Conservation (phyloP, 2,797 vertebrate genomes). For the Xiphorhynchus erythropygius region DNA sequence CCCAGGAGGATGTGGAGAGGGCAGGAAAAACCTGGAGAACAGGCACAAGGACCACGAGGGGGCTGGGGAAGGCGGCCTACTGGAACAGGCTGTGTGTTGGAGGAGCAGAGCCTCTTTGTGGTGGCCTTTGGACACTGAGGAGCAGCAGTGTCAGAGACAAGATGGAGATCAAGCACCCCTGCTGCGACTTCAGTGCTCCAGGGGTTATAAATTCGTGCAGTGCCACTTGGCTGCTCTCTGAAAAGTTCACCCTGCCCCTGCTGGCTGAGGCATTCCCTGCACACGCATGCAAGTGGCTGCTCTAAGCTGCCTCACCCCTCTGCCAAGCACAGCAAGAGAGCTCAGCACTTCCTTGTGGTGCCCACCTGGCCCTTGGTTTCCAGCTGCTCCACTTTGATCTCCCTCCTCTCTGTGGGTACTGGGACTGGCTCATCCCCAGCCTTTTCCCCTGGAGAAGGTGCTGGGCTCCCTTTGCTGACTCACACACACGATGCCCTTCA, state of each 20-base stretch:
- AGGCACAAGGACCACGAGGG: not conserved
- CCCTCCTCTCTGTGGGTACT: not conserved
- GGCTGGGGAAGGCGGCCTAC: not conserved
- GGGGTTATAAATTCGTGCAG: not conserved
- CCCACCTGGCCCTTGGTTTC: not conserved
- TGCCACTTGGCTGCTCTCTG: not conserved
- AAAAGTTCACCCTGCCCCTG: not conserved
- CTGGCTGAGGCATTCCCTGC: not conserved
- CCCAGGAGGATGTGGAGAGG: not conserved
- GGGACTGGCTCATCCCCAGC: not conserved
- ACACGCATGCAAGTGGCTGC: not conserved
- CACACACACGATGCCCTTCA: not conserved
- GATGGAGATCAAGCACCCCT: not conserved
- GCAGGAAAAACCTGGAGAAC: not conserved
- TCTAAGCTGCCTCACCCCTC: not conserved
- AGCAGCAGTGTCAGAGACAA: not conserved
- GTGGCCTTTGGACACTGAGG: not conserved
- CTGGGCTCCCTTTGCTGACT: not conserved
- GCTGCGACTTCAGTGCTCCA: not conserved
- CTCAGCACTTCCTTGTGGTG: constrained; percentile 10
- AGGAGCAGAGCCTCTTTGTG: not conserved
- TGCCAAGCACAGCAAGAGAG: not conserved
- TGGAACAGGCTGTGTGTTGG: not conserved
- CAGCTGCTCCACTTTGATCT: constrained; percentile 39
- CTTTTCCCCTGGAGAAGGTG: not conserved